Evolutionary conservation across 2,888 invertebrate genomes (phyloP), one percentile per base, ranked within the genome.

Genomic region (Dexiosoma caninum): DNA sequence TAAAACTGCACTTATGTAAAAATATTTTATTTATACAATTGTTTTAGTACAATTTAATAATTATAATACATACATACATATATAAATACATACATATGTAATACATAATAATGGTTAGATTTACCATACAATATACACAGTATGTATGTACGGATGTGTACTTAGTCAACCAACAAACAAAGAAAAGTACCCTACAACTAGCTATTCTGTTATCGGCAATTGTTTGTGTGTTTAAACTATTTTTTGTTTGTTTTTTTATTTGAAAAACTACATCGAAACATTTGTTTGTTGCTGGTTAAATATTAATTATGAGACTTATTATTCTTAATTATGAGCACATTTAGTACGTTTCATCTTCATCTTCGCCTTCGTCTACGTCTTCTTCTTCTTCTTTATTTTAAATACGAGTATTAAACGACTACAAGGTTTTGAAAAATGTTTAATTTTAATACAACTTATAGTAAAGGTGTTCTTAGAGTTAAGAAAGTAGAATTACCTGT

Each of bases 11-110:
- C 69, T 69, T 21, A 42, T 75, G 62, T 74, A 79, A 70, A 79
- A 79, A 79, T 78, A 67, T 75, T 70, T 70, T 51, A 64, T 79
- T 79, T 75, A 75, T 79, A 79, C 69, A 79, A 74, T 75, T 75
- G 35, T 32, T 42, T 53, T 62, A 62, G 30, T 32, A 23, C 51
- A 27, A 19, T 44, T 21, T 23, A 49, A 23, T 23, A 49, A 23
- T 44, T 4, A 19, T 44, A 44, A 27, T 12, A 64, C 21, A 23
- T 35, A 49, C 32, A 27, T 37, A 64, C 32, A 49, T 5, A 5
- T 4, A 21, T 53, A 23, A 14, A 14, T n/a, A 27, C 4, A 23
- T 14, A 7, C 19, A 10, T 42, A 1, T 7, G 35, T 21, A 57
- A 37, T 57, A 35, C 51, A 53, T 14, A 30, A 12, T 27, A 37